Percentiles rank a stretch among this genome's conserved stretches.
These are phyloP conservation scores for Apodemus sylvaticus DNA, from an alignment of 2,113 vertebrate species.

Conservation along the genomic window DNA sequence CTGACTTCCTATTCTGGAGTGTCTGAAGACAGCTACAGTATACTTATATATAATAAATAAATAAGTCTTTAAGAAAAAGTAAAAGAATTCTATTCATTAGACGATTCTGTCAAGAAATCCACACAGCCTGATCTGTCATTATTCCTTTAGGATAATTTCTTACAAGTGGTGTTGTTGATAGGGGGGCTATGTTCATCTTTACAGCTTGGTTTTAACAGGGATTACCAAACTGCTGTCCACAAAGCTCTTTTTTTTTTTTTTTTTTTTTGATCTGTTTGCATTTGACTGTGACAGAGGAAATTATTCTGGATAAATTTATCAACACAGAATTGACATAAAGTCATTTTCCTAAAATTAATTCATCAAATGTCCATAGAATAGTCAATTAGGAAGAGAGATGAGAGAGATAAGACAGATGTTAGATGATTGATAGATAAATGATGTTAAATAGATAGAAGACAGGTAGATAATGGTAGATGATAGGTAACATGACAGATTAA, in stretches of 20 bases:
- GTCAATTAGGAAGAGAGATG: neutral
- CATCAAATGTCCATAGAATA: neutral
- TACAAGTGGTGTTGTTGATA: slow-evolving; percentile 51
- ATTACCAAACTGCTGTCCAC: slow-evolving; percentile 32
- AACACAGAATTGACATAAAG: slow-evolving; percentile 33
- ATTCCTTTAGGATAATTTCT: slow-evolving; percentile 61
- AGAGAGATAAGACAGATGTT: neutral
- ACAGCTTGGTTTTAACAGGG: neutral
- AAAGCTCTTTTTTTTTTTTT: neutral
- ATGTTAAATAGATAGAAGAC: neutral
- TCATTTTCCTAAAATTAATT: neutral
- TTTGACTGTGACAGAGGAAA: slow-evolving; percentile 11
- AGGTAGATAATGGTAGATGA: neutral
- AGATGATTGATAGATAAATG: neutral
- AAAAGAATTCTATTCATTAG: slow-evolving; percentile 43
- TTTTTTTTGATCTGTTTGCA: neutral
- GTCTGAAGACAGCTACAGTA: too few species aligned
- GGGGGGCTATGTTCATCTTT: slow-evolving; percentile 27
- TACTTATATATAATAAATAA: too few species aligned
- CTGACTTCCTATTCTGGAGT: too few species aligned
- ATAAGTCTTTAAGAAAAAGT: too few species aligned
- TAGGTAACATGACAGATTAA: neutral
- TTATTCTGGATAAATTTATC: slow-evolving; percentile 37
- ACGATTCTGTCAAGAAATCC: slow-evolving; percentile 42
- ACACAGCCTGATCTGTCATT: neutral